Evolutionary conservation across 2,888 invertebrate genomes (phyloP), one percentile per base, ranked within the genome.

Genomic region (Macaria liturata): DNA sequence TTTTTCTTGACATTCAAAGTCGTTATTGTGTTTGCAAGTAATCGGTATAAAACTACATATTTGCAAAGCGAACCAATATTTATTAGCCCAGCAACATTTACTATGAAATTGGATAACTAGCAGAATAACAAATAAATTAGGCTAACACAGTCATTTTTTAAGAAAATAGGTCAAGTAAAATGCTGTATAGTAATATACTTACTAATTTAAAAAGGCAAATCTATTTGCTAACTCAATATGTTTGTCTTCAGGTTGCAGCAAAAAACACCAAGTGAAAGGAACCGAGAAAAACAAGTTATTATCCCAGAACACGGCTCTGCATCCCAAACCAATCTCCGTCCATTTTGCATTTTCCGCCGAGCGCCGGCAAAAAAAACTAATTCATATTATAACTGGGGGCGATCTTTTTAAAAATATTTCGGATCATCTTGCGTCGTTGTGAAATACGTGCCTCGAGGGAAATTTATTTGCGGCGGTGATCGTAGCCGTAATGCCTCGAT

Each of bases 401-500:
- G 66, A 69, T 69, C 69, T 76, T 72, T 81, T 79, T 72, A 74
- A 81, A 37, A 82, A 83, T 78, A 82, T 80, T 79, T 80, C 75
- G 74, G 76, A 79, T 82, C 78, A 80, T 80, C 79, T 78, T 73
- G 67, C 73, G 74, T 75, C 78, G 72, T 75, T 73, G 83, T 84
- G 81, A 81, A 83, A 88, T 88, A 89, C 86, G 80, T 68, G 75
- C 70, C 90, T 81, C 89, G 32, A 66, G 90, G 89, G 89, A 88
- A 89, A 90, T 90, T 85, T 85, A 83, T 81, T 82, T 84, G 86
- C 81, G 83, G 84, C 69, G 68, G 72, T 71, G 79, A 78, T 77
- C 78, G 81, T 82, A 78, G 71, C 73, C 69, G 77, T 86, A 85
- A 86, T 82, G 79, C 79, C 78, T 78, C 82, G 76, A 82, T 80